Evolutionary conservation across 1,140 invertebrate genomes (phyloP), one percentile per base, ranked within the genome.

Genomic region (Phortica variegata): DNA sequence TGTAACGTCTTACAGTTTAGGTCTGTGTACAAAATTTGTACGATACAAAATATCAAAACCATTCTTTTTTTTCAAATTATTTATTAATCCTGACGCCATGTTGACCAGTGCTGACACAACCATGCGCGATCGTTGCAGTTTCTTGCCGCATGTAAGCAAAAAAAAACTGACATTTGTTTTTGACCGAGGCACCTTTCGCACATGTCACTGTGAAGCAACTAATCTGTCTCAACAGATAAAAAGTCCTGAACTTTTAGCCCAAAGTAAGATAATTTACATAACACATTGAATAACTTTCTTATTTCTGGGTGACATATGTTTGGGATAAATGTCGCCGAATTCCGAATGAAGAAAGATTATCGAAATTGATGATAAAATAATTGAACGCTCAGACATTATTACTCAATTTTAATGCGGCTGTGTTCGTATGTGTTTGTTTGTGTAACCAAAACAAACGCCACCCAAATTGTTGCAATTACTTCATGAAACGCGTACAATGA

Each of bases 1-100:
- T 6, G 10, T 26, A 26, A 6, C 10, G 5, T 26, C 23, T 10
- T 5, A 26, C 5, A 5, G 23, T 26, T n/a, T n/a, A n/a, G n/a
- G n/a, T n/a, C n/a, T n/a, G n/a, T n/a, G n/a, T n/a, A n/a, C n/a
- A n/a, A n/a, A n/a, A n/a, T n/a, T n/a, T n/a, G n/a, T n/a, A n/a
- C n/a, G n/a, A n/a, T n/a, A n/a, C n/a, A n/a, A n/a, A n/a, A n/a
- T n/a, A n/a, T n/a, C n/a, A n/a, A n/a, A n/a, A n/a, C n/a, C n/a
- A n/a, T n/a, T n/a, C n/a, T n/a, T n/a, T 61, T 50, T 51, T 62
- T 41, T 59, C 56, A 66, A 66, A 68, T 66, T 60, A 31, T 32
- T 23, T 15, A 10, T 23, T 51, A 58, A 68, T 68, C 60, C 60
- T 63, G 50, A 68, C 63, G 63, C 63, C 63, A 47, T 38, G 36